Evolutionary conservation across 1,140 invertebrate species (phyloP), one percentile per base, ranked within the genome.

Genomic region (Sarcophaga peregrina): DNA sequence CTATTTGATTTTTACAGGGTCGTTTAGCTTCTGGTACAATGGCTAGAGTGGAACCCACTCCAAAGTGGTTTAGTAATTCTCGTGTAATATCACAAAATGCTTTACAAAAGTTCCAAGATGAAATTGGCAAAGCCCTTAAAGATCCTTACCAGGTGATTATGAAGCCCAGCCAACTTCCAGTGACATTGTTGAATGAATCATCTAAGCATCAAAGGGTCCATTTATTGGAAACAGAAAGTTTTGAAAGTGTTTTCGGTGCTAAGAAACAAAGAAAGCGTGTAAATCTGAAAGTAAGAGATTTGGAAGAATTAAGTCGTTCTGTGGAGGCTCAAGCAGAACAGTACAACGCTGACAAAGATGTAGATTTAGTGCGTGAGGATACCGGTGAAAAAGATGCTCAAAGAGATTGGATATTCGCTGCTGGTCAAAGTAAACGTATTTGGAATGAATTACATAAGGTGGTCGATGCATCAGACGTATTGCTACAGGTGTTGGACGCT

Each of bases 391-490:
- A 92, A 86, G 94, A 95, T 85, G 92, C 93, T 1, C 93, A 93
- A 62, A 93, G 96, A 83, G 95, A 96, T 86, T 96, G 96, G 95
- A 94, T 98, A 5, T 97, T 98, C 94, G 94, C 92, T 78, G 97
- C 97, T 48, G 99, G 98, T 5, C 97, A 98, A 90, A 99, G 98
- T 87, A 98, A 94, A 92, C 93, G 99, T 86, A 98, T 99, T 87
- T 99, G 99, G 98, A 98, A 98, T 92, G 99, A 99, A 91, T 91
- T 99, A 8, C 99, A 99, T 90, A 99, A 99, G 94, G 98, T 99
- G 10, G 96, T 99, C 75, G 99, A 99, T 91, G 99, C 98, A 9
- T 98, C 98, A 2, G 98, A 99, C 93, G 98, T 99, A 8, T 90
- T 99, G 37, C 91, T 99, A 15, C 97, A 99, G 93, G 94, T 97